These are phyloP conservation scores for Xestia rhomboidea DNA, from an alignment of 2,888 invertebrate genomes.

Conservation along the genomic window DNA sequence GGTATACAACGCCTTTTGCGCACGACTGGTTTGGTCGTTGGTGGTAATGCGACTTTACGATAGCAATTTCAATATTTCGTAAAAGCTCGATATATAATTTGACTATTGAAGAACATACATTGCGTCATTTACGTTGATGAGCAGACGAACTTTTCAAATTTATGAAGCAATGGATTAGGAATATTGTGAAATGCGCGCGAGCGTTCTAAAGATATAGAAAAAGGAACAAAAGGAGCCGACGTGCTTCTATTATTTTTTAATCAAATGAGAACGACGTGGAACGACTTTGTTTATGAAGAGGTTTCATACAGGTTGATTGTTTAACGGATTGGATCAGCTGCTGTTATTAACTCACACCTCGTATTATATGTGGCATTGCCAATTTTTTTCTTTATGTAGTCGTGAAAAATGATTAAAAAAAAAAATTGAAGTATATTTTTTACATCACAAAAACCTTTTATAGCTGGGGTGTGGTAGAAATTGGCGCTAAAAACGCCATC, in stretches of 20 bases:
- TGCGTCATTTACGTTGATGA: background rate
- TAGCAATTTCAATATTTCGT: background rate
- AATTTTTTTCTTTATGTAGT: slow-evolving; percentile 1
- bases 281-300: slow-evolving; percentile 14
- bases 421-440: background rate
- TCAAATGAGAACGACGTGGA: background rate
- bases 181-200: background rate
- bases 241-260: background rate
- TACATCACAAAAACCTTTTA: background rate
- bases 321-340: slow-evolving; percentile 27
- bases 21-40: background rate
- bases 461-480: background rate
- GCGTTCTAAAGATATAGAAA: background rate
- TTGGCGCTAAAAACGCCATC: background rate
- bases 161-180: background rate
- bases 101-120: background rate
- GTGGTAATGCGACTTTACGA: background rate
- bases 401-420: background rate
- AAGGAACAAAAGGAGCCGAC: background rate
- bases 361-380: background rate
- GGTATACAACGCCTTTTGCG: background rate
- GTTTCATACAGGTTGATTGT: slow-evolving; percentile 5
- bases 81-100: background rate
- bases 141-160: background rate
- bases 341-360: background rate